Evolutionary conservation across 2,113 vertebrate genomes (phyloP).

Genomic region (Dasyprocta punctata): DNA sequence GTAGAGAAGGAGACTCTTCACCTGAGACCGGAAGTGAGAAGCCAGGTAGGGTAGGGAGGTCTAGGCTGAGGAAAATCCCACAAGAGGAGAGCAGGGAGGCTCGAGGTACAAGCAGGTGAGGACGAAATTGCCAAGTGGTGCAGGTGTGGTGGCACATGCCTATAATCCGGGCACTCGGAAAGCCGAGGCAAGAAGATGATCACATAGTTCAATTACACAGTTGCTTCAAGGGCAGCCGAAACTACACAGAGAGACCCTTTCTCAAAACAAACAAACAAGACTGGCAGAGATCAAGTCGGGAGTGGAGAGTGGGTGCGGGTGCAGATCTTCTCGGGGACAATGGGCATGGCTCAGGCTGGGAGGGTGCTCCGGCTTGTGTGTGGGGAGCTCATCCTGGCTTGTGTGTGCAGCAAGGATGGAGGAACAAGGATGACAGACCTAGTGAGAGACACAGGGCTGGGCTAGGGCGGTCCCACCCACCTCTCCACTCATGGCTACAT

Average conservation of each 20-base stretch:
- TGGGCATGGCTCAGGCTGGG: not conserved
- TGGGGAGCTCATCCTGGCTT: not conserved
- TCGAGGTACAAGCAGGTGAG: not conserved
- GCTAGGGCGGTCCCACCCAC: not conserved
- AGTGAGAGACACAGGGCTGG: not conserved
- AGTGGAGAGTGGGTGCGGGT: not conserved
- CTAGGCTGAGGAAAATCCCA: not conserved
- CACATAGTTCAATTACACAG: not conserved
- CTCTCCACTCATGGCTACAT: not conserved
- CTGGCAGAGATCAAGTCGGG: not conserved
- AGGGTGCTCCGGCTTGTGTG: not conserved
- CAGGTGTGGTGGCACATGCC: not conserved
- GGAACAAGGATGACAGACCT: not conserved
- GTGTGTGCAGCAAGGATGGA: not conserved
- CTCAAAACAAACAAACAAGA: not conserved
- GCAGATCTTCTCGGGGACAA: not conserved
- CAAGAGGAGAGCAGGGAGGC: not conserved
- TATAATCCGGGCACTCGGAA: not conserved
- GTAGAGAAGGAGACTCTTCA: not conserved
- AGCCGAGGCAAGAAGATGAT: not conserved
- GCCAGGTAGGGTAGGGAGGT: not conserved
- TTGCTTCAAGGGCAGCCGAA: not conserved
- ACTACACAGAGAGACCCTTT: not conserved
- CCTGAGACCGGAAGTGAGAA: not conserved
- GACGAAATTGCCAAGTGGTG: not conserved